Evolutionary conservation across 92 coral and sea anemone genomes (phyloP), one percentile per base, ranked within the genome.

Genomic region (Epizoanthus illoricatus): DNA sequence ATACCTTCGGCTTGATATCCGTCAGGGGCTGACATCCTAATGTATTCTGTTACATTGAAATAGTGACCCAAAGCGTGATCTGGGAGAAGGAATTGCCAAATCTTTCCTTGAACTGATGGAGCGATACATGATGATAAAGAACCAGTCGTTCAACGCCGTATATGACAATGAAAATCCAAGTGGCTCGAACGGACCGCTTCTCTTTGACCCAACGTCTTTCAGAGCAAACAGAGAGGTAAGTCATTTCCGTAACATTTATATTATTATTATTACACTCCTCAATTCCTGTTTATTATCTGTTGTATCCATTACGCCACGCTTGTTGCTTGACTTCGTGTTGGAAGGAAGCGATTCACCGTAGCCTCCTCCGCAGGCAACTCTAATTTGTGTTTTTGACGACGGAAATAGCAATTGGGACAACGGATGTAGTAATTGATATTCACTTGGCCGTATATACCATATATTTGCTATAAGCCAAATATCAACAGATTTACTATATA

Each of bases 161-260:
- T 24, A 45, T 52, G 54, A 54, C 45, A 20, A 52, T 2, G 71
- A 61, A 41, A 76, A 12, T 4, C 64, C 65, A 11, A 73, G 74
- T 13, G 86, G 81, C 18, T 42, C 40, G 15, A 62, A 81, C 12
- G 41, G 85, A 0, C 96, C 88, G 20, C 89, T 83, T 45, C 81
- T 90, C 19, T 96, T 96, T 85, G 94, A 96, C 78, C 96, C 99
- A 47, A 89, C 89, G 33, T 78, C 84, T 21, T 96, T 91, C 84
- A 93, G 87, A 78, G 99, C 99, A 10, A 93, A 96, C 55, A 92
- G 85, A 87, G 99, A 96, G 98, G 99, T 93, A 83, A 40, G 66
- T 5, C 33, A 21, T 15, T 55, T 2, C 57, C 0, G 47, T 41
- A 61, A 19, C 21, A 17, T 57, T 52, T 12, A 9, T 52, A 52